Percentiles rank a stretch among this genome's conserved stretches.
Conservation (phyloP, 2,888 invertebrate species). For the Oegoconia quadripuncta region DNA sequence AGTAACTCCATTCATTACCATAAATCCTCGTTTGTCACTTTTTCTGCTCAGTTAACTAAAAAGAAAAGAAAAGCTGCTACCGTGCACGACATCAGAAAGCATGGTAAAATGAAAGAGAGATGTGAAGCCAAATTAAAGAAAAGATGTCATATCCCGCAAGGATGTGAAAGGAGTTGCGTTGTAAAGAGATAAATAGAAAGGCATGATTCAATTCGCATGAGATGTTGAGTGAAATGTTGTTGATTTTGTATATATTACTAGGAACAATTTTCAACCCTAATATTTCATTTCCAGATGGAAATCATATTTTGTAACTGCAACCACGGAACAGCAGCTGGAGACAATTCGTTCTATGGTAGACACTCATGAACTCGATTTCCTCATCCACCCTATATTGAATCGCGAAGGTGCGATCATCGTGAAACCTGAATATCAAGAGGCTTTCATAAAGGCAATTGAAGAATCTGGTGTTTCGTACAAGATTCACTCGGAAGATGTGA, state of each 20-base stretch:
- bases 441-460: slow-evolving; percentile 44
- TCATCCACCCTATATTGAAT: slow-evolving; percentile 38
- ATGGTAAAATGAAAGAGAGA: too few relatives aligned
- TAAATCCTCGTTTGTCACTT: too few relatives aligned
- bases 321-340: slow-evolving; percentile 39
- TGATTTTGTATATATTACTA: neutral
- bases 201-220: too few relatives aligned
- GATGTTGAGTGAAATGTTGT: too few relatives aligned
- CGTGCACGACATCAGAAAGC: too few relatives aligned
- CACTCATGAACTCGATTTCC: slow-evolving; percentile 37
- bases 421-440: slow-evolving; percentile 42
- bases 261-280: neutral
- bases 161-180: too few relatives aligned
- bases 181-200: too few relatives aligned
- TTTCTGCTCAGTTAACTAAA: too few relatives aligned
- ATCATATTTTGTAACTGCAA: slow-evolving; percentile 51
- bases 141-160: too few relatives aligned
- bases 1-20: too few relatives aligned
- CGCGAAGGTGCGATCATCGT: slow-evolving; percentile 63
- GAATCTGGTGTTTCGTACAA: slow-evolving; percentile 48
- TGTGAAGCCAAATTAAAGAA: too few relatives aligned
- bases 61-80: too few relatives aligned
- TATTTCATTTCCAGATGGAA: slow-evolving; percentile 39
- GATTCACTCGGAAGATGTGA: slow-evolving; percentile 65
- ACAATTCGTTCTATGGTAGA: slow-evolving; percentile 28